Conservation (phyloP, 2,113 vertebrate species). For the Notechis scutatus region DNA sequence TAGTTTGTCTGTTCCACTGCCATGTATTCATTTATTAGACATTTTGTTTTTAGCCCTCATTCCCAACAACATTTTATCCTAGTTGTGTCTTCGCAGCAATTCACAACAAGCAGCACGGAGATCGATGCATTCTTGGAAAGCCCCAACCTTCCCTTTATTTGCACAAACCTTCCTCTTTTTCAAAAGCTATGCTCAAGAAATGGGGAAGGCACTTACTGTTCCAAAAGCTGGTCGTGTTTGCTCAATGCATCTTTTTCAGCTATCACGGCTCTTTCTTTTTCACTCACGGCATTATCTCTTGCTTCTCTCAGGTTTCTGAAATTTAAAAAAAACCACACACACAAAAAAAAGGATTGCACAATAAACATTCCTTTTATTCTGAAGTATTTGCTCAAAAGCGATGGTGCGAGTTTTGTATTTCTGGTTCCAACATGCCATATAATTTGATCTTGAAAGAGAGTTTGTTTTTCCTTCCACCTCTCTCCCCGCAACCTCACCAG, state of each 20-base stretch:
- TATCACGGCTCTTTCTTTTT: slow-evolving; percentile 82
- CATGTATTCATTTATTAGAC: neutral
- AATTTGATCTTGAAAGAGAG: neutral
- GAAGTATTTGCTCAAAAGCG: neutral
- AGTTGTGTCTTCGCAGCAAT: neutral
- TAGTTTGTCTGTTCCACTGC: neutral
- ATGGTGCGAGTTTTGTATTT: neutral
- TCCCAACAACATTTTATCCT: neutral
- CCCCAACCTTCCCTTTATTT: neutral
- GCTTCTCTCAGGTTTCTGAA: slow-evolving; percentile 90
- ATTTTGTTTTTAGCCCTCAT: neutral
- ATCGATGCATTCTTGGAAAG: neutral
- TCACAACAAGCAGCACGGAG: neutral
- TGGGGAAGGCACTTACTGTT: slow-evolving; percentile 80
- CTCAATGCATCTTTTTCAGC: slow-evolving; percentile 84
- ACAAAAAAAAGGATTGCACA: neutral
- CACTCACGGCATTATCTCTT: slow-evolving; percentile 85
- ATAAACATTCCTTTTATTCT: neutral
- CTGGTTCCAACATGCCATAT: neutral
- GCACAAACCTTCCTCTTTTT: neutral
- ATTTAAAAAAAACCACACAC: neutral
- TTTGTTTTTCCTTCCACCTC: neutral
- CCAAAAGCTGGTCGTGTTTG: slow-evolving; percentile 87
- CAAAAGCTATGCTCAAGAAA: neutral
- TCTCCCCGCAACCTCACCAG: too few species aligned